Percentiles rank a stretch among this genome's conserved stretches.
Conservation (phyloP, 2,113 vertebrate genomes). For the Chloropsis hardwickii region DNA sequence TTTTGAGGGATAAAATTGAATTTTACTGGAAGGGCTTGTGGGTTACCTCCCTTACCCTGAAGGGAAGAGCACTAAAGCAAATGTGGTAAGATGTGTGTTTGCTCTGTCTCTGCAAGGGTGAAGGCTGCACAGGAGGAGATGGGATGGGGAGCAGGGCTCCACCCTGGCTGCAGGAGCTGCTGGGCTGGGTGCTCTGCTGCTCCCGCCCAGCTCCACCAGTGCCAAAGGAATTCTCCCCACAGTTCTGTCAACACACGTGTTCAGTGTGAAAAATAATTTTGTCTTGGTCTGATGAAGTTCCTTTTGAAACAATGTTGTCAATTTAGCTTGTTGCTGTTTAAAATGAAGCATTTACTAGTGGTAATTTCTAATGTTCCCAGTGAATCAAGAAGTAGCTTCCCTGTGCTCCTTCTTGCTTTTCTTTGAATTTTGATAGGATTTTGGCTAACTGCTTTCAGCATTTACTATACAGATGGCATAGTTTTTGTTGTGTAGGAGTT, state of each 20-base stretch:
- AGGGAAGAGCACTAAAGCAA: neutral
- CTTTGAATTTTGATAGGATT: neutral
- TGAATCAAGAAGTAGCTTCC: neutral
- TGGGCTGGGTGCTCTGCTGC: neutral
- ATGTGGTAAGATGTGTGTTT: neutral
- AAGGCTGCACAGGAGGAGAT: neutral
- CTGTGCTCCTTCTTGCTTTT: neutral
- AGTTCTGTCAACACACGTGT: rapidly evolving
- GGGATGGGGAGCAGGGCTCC: neutral
- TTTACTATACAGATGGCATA: neutral
- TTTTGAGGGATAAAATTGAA: neutral
- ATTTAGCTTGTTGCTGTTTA: neutral
- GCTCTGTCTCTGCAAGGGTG: neutral
- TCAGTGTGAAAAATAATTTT: neutral
- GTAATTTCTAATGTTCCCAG: neutral
- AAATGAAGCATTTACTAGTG: neutral
- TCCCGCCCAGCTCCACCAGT: neutral
- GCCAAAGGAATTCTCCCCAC: rapidly evolving
- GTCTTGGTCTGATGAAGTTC: neutral
- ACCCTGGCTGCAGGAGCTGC: neutral
- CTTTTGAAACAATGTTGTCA: neutral
- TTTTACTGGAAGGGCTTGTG: neutral
- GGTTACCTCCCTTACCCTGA: neutral
- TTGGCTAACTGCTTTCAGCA: neutral
- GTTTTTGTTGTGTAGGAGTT: neutral